Evolutionary conservation across 2,113 vertebrate genomes (phyloP), one percentile per base, ranked within the genome.

Genomic region (Ranitomeya variabilis): DNA sequence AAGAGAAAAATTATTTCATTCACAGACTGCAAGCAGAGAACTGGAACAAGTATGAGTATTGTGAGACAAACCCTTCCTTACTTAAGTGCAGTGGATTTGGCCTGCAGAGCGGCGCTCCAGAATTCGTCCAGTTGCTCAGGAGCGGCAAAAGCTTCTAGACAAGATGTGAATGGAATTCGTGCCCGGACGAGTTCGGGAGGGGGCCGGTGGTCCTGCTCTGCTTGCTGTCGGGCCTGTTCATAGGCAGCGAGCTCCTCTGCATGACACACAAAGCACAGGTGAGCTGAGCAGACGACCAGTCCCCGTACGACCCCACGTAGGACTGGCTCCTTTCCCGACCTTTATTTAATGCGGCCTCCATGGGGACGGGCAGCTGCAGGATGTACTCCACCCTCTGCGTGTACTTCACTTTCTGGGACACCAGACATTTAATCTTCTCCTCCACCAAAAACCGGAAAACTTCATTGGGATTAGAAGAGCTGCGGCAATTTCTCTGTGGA

Each of bases 301-400:
- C 9, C 18, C 73, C 73, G 4, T 15, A 26, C 3, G 23, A 6
- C 77, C 78, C 21, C 7, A 7, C 23, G 2, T 8, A n/a, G 9
- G 1, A n/a, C 57, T 1, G 15, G 14, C 21, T 80, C 64, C 3
- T 15, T 7, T 15, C 14, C 92, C 89, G 85, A 99, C 98, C 98
- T 94, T 96, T 97, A 94, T 99, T 99, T 78, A 97, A 96, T 19
- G 98, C 98, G 81, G 98, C 97, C 59, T 99, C 98, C 97, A 99
- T 98, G 89, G 96, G 98, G 83, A 99, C 98, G 0, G 98, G 98
- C 77, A 99, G 95, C 95, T 99, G 98, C 90, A 99, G 95, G 2
- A 99, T 99, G 86, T 99, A 99, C 92, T 99, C 98, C 52, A 99
- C 98, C 5, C 98, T 94, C 92, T 99, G 98, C 0, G 98, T 99